Evolutionary conservation across 1,140 invertebrate genomes (phyloP).

Genomic region (Drosophila repletoides): DNA sequence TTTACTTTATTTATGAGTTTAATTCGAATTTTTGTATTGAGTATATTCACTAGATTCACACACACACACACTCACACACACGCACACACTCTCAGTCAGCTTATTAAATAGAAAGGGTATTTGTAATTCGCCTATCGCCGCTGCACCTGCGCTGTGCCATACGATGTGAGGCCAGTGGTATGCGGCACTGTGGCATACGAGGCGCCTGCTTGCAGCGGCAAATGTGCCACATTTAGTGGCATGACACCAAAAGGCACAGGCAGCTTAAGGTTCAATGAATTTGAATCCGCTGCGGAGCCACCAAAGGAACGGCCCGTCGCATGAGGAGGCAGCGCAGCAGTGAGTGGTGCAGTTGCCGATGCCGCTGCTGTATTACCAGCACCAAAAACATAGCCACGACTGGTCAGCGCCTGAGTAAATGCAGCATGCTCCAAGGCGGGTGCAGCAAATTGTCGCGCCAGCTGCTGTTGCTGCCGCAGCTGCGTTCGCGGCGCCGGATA

Average conservation of each 20-base stretch:
- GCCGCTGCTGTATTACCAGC: constrained; percentile 22
- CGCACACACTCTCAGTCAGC: constrained; percentile 14
- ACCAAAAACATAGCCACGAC: constrained; percentile 66
- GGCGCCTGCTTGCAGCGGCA: constrained; percentile 72
- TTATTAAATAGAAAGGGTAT: constrained; percentile 16
- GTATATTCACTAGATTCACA: constrained; percentile 13
- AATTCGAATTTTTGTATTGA: constrained; percentile 10
- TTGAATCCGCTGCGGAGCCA: no score
- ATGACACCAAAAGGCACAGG: constrained; percentile 70
- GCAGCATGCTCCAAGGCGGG: constrained; percentile 70
- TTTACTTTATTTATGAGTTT: constrained; percentile 47
- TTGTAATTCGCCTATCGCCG: constrained; percentile 42
- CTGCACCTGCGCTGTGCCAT: constrained; percentile 70
- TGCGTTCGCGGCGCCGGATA: constrained; percentile 52
- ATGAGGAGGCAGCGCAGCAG: constrained; percentile 5
- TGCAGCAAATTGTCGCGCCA: constrained; percentile 51
- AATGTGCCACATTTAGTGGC: constrained; percentile 66
- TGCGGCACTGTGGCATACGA: constrained; percentile 62
- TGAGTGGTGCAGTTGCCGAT: not conserved
- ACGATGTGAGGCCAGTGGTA: constrained; percentile 71
- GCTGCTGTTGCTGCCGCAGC: constrained; percentile 30
- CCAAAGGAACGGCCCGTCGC: no score
- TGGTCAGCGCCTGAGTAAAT: constrained; percentile 70
- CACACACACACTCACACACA: not conserved
- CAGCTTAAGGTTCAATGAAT: constrained; percentile 70